phyloP scores from a whole-genome alignment of 2,113 vertebrate species.

The Chunga burmeisteri region DNA sequence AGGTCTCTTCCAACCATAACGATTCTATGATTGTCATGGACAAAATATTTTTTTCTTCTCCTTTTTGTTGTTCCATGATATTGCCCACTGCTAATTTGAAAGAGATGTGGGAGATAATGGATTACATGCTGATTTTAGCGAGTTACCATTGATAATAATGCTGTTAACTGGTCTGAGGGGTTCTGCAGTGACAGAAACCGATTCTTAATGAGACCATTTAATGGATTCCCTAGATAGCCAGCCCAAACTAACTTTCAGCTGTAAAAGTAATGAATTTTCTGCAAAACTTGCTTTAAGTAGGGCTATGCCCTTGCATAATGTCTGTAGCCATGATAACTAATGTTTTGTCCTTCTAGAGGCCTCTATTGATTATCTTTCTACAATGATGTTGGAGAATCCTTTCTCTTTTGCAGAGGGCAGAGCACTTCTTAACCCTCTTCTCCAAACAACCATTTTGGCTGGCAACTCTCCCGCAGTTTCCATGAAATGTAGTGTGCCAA shows the following conservation, averaged over 20 bases:
- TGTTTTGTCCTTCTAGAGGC: neutral
- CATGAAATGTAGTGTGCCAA: neutral
- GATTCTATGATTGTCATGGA: neutral
- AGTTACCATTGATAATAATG: neutral
- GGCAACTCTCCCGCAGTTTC: neutral
- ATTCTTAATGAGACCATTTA: neutral
- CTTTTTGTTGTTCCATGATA: neutral
- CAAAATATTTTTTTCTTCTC: neutral
- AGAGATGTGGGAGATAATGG: neutral
- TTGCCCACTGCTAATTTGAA: neutral
- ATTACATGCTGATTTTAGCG: neutral
- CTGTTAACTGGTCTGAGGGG: neutral
- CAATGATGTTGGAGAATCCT: neutral
- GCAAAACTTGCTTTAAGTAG: neutral
- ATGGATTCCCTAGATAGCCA: neutral
- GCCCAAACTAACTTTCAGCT: neutral
- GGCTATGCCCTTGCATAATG: neutral
- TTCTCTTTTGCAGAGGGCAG: neutral
- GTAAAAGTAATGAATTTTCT: neutral
- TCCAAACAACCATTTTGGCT: neutral
- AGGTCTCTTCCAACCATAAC: no score
- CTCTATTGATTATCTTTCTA: neutral
- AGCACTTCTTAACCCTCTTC: neutral
- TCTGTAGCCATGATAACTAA: neutral
- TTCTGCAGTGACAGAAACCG: neutral